A percentile compares a stretch with the other conserved stretches of the same genome.
These are phyloP conservation scores for Cyclopterus lumpus DNA, from an alignment of 2,797 vertebrate species.

Conservation along the genomic window DNA sequence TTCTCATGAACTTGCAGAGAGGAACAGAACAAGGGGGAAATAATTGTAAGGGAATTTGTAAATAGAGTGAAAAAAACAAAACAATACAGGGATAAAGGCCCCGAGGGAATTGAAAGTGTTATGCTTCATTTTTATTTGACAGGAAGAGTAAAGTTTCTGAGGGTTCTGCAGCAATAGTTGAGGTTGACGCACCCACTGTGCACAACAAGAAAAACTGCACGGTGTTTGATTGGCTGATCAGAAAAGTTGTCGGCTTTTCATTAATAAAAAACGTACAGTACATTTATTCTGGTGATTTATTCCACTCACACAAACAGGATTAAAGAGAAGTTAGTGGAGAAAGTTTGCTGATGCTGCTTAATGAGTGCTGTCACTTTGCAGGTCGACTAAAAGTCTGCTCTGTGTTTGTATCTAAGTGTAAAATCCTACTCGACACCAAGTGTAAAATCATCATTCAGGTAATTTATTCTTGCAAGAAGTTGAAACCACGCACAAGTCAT, in stretches of 20 bases:
- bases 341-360: background rate
- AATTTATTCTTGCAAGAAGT: too few relatives aligned
- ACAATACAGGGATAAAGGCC: conserved; percentile 4
- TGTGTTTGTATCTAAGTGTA: background rate
- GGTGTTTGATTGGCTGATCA: conserved; percentile 23
- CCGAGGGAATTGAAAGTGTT: conserved; percentile 23
- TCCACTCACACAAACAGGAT: background rate
- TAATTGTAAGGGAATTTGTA: conserved; percentile 28
- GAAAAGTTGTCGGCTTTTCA: conserved; percentile 8
- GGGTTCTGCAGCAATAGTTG: background rate
- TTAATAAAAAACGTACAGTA: background rate
- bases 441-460: too few relatives aligned
- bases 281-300: background rate
- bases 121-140: conserved; percentile 49
- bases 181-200: background rate
- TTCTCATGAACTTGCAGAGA: conserved; percentile 35
- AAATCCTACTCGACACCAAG: too few relatives aligned
- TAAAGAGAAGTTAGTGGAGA: background rate
- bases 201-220: background rate
- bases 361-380: background rate
- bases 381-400: background rate
- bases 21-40: conserved; percentile 14
- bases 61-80: conserved; percentile 16
- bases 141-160: conserved; percentile 5
- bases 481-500: too few relatives aligned